Percentiles rank a stretch among this genome's conserved stretches.
Evolutionary conservation across 2,888 invertebrate species (phyloP).

Genomic region (Antheraea assamensis): DNA sequence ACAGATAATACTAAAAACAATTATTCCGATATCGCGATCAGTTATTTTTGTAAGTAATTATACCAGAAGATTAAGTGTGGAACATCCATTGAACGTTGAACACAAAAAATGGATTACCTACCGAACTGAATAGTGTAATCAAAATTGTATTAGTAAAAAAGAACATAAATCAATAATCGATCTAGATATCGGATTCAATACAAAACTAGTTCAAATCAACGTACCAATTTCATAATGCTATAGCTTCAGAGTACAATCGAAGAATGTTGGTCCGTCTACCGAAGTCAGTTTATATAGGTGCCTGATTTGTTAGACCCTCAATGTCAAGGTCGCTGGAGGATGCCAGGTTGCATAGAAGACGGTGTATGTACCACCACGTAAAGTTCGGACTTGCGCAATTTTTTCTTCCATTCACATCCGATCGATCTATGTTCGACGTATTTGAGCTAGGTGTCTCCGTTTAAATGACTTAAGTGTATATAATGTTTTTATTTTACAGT

Average conservation of each 20-base stretch:
- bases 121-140: not conserved
- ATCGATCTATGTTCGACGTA: not conserved
- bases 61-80: not conserved
- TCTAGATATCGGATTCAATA: slow-evolving; percentile 2
- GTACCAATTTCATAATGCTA: slow-evolving; percentile 76
- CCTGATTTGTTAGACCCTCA: slow-evolving; percentile 42
- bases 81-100: not conserved
- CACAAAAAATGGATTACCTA: not conserved
- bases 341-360: slow-evolving; percentile 24
- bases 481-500: too few relatives aligned
- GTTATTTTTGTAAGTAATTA: not conserved
- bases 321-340: slow-evolving; percentile 57
- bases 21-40: not conserved
- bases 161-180: not conserved
- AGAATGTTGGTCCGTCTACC: slow-evolving; percentile 57
- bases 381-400: slow-evolving; percentile 29
- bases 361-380: slow-evolving; percentile 21
- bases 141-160: not conserved
- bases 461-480: not conserved
- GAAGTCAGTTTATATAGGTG: slow-evolving; percentile 63
- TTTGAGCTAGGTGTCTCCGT: not conserved
- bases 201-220: slow-evolving; percentile 34
- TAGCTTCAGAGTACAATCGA: slow-evolving; percentile 47
- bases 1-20: not conserved
- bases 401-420: not conserved